These are phyloP conservation scores for Euplagia quadripunctaria DNA, from an alignment of 2,888 invertebrate genomes.

Conservation along the genomic window DNA sequence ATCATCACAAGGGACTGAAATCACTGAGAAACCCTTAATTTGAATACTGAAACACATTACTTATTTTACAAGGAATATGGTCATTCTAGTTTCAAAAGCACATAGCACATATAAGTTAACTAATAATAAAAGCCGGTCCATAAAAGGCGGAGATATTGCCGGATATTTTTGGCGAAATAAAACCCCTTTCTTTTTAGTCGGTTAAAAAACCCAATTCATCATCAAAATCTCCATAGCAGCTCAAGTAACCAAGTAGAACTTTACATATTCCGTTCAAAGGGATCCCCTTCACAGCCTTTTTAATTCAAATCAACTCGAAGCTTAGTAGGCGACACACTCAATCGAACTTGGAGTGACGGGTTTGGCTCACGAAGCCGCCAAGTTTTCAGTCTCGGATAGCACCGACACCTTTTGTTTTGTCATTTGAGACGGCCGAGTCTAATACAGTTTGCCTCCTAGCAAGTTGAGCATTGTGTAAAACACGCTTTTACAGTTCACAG, in stretches of 20 bases:
- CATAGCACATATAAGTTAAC: too few relatives aligned
- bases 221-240: conserved; percentile 16
- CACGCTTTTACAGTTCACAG: conserved; percentile 40
- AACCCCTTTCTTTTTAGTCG: background rate
- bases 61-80: too few relatives aligned
- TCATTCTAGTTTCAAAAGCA: too few relatives aligned
- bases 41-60: too few relatives aligned
- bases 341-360: conserved; percentile 59
- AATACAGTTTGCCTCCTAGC: conserved; percentile 52
- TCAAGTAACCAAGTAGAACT: conserved; percentile 33
- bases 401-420: conserved; percentile 66
- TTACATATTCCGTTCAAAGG: conserved; percentile 51
- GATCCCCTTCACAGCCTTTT: conserved; percentile 43
- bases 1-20: too few relatives aligned
- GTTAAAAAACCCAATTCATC: conserved; percentile 16
- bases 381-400: conserved; percentile 53
- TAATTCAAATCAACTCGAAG: conserved; percentile 54
- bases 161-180: background rate
- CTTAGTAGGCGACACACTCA: conserved; percentile 49
- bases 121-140: too few relatives aligned
- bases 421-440: conserved; percentile 61
- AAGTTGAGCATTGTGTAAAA: conserved; percentile 50
- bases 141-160: too few relatives aligned
- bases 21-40: too few relatives aligned
- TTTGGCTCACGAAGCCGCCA: conserved; percentile 56